Evolutionary conservation across 2,888 invertebrate genomes (phyloP).

Genomic region (Mesorhabditis belari): DNA sequence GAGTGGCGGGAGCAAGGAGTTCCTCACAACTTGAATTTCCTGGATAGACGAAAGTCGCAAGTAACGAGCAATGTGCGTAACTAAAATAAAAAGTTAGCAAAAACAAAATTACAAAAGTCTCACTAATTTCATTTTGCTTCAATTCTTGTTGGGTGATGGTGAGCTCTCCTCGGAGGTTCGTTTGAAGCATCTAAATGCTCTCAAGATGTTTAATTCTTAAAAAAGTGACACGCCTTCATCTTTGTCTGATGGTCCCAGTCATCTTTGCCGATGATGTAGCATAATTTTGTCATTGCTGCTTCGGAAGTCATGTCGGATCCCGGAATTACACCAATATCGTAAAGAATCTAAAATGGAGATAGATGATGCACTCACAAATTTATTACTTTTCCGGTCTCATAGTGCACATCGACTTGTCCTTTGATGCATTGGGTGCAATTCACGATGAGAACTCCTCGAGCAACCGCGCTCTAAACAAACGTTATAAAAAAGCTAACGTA

Average conservation of each 20-base stretch:
- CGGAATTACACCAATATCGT: slow-evolving; percentile 69
- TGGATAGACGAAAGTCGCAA: slow-evolving; percentile 42
- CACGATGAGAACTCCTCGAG: slow-evolving; percentile 73
- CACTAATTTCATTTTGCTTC: slow-evolving; percentile 48
- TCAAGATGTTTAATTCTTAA: neutral
- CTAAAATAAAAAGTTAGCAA: slow-evolving; percentile 16
- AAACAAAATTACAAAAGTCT: neutral
- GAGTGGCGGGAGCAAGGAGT: slow-evolving; percentile 68
- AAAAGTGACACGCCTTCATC: slow-evolving; percentile 40
- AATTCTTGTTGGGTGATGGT: slow-evolving; percentile 56
- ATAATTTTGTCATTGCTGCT: slow-evolving; percentile 81
- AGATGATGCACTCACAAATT: neutral
- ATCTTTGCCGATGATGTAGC: slow-evolving; percentile 76
- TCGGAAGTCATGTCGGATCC: slow-evolving; percentile 87
- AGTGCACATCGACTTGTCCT: slow-evolving; percentile 73
- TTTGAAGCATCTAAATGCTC: slow-evolving; percentile 67
- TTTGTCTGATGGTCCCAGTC: slow-evolving; percentile 55
- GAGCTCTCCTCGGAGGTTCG: slow-evolving; percentile 72
- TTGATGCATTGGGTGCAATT: slow-evolving; percentile 84
- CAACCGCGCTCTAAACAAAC: slow-evolving; percentile 33
- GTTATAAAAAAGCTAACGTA: neutral
- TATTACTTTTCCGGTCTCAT: slow-evolving; percentile 74
- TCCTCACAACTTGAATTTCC: slow-evolving; percentile 43
- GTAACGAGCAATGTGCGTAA: slow-evolving; percentile 46
- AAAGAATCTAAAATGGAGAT: slow-evolving; percentile 57